Conservation (phyloP, 2,888 invertebrate genomes). For the Prostheceraeus crozeri region DNA sequence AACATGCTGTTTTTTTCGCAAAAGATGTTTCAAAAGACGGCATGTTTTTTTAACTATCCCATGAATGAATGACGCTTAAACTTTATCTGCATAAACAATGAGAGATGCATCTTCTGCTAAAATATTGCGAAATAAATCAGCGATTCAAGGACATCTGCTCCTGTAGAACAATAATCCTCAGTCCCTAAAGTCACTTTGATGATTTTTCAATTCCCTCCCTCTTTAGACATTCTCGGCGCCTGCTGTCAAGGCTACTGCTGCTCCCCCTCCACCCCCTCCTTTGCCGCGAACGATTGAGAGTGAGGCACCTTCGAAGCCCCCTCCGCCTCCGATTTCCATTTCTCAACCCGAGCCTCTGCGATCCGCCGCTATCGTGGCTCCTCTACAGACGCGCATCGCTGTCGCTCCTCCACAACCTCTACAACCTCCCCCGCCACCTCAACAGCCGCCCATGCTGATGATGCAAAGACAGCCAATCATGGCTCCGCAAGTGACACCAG, state of each 20-base stretch:
- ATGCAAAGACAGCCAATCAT: conserved; percentile 44
- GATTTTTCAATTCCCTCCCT: not conserved
- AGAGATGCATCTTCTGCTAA: too few relatives aligned
- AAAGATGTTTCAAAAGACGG: too few relatives aligned
- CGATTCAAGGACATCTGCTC: too few relatives aligned
- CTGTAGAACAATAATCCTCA: too few relatives aligned
- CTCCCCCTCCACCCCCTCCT: too few relatives aligned
- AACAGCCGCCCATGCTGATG: conserved; percentile 43
- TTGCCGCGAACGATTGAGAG: not conserved
- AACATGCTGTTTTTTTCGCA: too few relatives aligned
- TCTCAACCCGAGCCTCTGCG: conserved; percentile 9
- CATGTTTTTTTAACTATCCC: too few relatives aligned
- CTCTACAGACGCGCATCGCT: conserved; percentile 50
- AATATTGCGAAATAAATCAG: too few relatives aligned
- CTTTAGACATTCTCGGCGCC: not conserved
- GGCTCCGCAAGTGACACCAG: conserved; percentile 52
- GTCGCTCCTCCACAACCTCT: conserved; percentile 53
- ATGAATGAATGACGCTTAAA: too few relatives aligned
- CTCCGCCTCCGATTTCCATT: conserved; percentile 44
- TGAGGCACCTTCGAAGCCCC: conserved; percentile 7
- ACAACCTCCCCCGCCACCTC: conserved; percentile 43
- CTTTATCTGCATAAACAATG: too few relatives aligned
- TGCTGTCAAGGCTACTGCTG: not conserved
- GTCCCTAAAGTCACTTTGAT: too few relatives aligned
- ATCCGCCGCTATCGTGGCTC: conserved; percentile 37